Percentiles rank a stretch among this genome's conserved stretches.
These are phyloP conservation scores for Xestia c-nigrum DNA, from an alignment of 2,888 invertebrate species.

Conservation along the genomic window DNA sequence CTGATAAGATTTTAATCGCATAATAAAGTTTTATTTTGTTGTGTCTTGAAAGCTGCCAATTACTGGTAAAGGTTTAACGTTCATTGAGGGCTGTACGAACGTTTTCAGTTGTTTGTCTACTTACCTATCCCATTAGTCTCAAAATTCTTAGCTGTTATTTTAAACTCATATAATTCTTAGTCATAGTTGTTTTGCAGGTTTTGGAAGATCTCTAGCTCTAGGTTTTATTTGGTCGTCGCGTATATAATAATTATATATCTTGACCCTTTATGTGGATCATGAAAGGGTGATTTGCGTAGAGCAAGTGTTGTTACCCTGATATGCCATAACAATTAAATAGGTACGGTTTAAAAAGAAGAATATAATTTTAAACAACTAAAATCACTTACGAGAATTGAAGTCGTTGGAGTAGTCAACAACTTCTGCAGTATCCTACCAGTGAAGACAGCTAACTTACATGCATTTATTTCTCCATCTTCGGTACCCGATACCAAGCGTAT, in stretches of 20 bases:
- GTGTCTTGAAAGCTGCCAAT: slow-evolving; percentile 21
- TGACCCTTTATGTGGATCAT: not conserved
- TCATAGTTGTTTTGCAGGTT: no score
- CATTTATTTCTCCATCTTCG: not conserved
- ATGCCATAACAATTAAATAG: not conserved
- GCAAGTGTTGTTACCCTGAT: not conserved
- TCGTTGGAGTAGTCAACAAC: not conserved
- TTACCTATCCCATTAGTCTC: not conserved
- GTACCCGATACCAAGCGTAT: not conserved
- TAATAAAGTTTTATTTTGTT: slow-evolving; percentile 19
- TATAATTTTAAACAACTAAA: not conserved
- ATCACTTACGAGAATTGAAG: not conserved
- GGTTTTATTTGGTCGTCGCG: not conserved
- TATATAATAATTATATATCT: not conserved
- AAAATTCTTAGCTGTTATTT: not conserved
- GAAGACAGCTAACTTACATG: not conserved
- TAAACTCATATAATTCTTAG: no score
- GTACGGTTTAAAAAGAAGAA: not conserved
- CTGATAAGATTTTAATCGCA: slow-evolving; percentile 24
- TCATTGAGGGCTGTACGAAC: not conserved
- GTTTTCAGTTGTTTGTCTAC: not conserved
- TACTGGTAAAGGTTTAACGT: not conserved
- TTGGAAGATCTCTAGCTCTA: not conserved
- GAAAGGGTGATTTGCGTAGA: not conserved
- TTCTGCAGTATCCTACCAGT: not conserved